Base-by-base conservation (phyloP, 2,888 invertebrate genomes). In the Folsomia candida region DNA sequence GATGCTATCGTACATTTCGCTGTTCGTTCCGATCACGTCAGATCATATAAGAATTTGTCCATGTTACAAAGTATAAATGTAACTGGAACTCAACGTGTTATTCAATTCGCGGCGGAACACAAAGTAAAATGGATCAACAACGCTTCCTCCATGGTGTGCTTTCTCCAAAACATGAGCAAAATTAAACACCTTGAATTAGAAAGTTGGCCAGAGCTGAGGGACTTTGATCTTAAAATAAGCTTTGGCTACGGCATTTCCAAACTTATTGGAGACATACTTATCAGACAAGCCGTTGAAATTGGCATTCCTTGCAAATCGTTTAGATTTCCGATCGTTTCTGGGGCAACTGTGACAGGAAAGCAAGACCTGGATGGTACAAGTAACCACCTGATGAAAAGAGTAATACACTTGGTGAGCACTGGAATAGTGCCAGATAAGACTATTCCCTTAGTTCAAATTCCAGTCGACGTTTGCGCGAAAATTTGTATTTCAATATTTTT, bases 271-370 rank as follows among this genome's bases (percentile, higher is more conserved):
- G 77, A 77, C 29, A 69, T 69, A 47, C 60, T 77, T 4, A 58
- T 74, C 1, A 47, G 66, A 11, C 70, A 73, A 66, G 76, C 70
- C 1, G 59, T 63, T 18, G 68, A 70, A 6, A 24, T 67, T 11
- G 77, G 76, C n/a, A 67, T 77, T 57, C 77, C 75, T 6, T 68
- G 69, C 18, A 77, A 74, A 67, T 51, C 67, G 2, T 59, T 77
- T 11, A 65, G 77, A 63, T 74, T 73, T 24, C 71, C 74, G 1
- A 37, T 65, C 18, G 54, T 77, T 25, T 57, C 68, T 29, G 76
- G 77, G 1, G 58, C 74, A 22, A 74, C 74, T 59, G n/a, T 24
- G 25, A 72, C 74, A 6, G 77, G 77, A 0, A n/a, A n/a, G n/a
- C n/a, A n/a, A n/a, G 6, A 59, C 28, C 58, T 63, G 47, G 67